Base-by-base conservation (phyloP, 2,797 vertebrate genomes). In the Mormyrus hasselquistii region DNA sequence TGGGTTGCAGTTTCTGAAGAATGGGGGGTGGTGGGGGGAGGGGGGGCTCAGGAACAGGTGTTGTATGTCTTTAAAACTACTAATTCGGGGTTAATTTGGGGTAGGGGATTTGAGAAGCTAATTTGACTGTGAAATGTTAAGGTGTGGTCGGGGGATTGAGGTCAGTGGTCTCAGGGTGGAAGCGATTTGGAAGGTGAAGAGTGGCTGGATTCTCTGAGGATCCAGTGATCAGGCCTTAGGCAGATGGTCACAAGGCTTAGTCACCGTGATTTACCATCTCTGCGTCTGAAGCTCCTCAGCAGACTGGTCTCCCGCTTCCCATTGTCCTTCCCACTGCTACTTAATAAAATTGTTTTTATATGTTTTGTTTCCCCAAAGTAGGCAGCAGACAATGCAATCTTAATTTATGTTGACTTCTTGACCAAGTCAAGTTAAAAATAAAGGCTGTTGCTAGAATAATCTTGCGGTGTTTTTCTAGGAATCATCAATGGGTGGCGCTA, bases 401-500 rank as follows among this genome's bases (percentile, higher is more conserved):
- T 92, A 89, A 92, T 92, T 91, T 89, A 89, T 89, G 89, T 92
- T 91, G 86, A 62, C 90, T 91, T 93, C 87, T 79, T 92, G 90
- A 34, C 87, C 88, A 91, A 52, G 90, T 93, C 91, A 85, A 91
- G 88, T 91, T 91, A 89, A 91, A 91, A 49, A 94, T 93, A 94
- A 94, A 94, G 57, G 94, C 90, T 12, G 91, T 91, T 90, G 92
- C 52, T 91, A 89, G 41, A 92, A 87, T 79, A 93, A 86, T 50
- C 49, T 9, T 9, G 10, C 22, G 79, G 22, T 90, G 53, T 92
- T 79, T 90, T 79, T 90, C 49, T 1, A 90, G 49, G 1, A 22
- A 88, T 89, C 89, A 85, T 90, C 94, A 94, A 86, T 88, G 91
- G 95, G 93, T 93, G 94, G 93, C 94, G 94, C 90, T 94, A 83